phyloP scores from a whole-genome alignment of 2,888 invertebrate genomes.

The Baccha elongata region DNA sequence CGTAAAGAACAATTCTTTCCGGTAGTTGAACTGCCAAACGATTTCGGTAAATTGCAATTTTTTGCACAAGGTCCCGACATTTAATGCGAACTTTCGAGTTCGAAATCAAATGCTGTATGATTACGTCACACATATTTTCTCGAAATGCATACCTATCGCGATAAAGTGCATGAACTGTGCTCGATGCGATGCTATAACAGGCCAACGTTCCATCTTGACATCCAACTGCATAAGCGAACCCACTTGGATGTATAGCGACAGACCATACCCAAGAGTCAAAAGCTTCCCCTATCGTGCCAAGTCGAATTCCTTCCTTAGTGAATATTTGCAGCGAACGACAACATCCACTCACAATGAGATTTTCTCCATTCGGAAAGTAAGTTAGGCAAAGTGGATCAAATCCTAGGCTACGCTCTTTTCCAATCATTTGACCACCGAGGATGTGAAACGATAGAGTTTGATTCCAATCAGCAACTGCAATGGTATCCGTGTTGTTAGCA shows the following conservation, averaged over 20 bases:
- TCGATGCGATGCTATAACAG: constrained; percentile 95
- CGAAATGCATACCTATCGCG: constrained; percentile 95
- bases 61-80: constrained; percentile 97
- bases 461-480: constrained; percentile 97
- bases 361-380: constrained; percentile 91
- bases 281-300: constrained; percentile 89
- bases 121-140: constrained; percentile 99
- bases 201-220: constrained; percentile 98
- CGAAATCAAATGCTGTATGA: constrained; percentile 94
- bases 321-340: constrained; percentile 90
- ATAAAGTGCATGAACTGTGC: constrained; percentile 97
- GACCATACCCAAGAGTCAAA: constrained; percentile 94
- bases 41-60: constrained; percentile 96
- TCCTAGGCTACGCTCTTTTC: constrained; percentile 87
- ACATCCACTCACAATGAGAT: constrained; percentile 90
- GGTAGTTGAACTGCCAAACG: constrained; percentile 96
- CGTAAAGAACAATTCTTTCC: constrained; percentile 96
- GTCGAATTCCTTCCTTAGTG: constrained; percentile 91
- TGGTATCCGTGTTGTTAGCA: constrained; percentile 84
- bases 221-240: constrained; percentile 89
- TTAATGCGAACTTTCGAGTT: constrained; percentile 96
- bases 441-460: constrained; percentile 95
- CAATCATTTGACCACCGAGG: constrained; percentile 91
- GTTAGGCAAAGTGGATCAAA: constrained; percentile 91
- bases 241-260: constrained; percentile 89